These are phyloP conservation scores for Torymus aiolomorphi DNA, from an alignment of 2,888 invertebrate species.

Conservation along the genomic window DNA sequence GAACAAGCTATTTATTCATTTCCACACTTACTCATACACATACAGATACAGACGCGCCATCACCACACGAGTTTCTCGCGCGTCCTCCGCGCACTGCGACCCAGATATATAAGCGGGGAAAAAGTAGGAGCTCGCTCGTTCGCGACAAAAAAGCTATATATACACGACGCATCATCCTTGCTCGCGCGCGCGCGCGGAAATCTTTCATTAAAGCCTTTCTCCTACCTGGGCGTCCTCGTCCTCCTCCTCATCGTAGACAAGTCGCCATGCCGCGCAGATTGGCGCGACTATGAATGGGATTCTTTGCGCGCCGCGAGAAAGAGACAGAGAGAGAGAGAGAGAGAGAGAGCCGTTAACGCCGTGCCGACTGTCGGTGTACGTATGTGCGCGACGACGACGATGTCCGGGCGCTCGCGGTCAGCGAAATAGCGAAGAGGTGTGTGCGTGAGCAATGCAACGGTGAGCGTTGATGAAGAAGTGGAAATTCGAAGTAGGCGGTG, in stretches of 20 bases:
- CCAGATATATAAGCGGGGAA: conserved; percentile 35
- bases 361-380: neutral
- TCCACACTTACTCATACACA: too few relatives aligned
- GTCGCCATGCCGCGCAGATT: neutral
- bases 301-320: conserved; percentile 55
- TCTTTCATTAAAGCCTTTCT: conserved; percentile 70
- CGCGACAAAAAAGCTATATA: conserved; percentile 20
- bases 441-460: too few relatives aligned
- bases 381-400: too few relatives aligned
- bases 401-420: too few relatives aligned
- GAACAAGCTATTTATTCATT: too few relatives aligned
- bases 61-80: neutral
- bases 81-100: conserved; percentile 17
- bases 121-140: conserved; percentile 21
- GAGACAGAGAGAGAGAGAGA: too few relatives aligned
- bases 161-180: too few relatives aligned
- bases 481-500: too few relatives aligned
- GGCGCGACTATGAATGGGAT: conserved; percentile 60
- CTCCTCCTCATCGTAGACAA: neutral
- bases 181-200: conserved; percentile 61
- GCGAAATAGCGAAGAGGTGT: too few relatives aligned
- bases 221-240: conserved; percentile 67
- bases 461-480: too few relatives aligned
- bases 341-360: too few relatives aligned
- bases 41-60: too few relatives aligned